Evolutionary conservation across 2,888 invertebrate species (phyloP).

Genomic region (Megaustenia siamemsis): DNA sequence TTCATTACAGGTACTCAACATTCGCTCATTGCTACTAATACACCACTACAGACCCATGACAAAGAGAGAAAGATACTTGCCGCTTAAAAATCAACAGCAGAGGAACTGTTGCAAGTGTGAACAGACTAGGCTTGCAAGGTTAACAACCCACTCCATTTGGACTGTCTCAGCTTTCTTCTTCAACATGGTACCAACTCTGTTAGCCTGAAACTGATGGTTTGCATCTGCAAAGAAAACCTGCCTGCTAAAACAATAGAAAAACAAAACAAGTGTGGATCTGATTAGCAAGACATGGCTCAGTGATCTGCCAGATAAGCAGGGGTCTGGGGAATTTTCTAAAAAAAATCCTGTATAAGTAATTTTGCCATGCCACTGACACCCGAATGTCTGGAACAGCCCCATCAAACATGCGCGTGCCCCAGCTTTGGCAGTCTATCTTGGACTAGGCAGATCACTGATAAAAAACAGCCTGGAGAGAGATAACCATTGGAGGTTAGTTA

Average conservation of each 20-base stretch:
- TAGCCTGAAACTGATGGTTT: constrained; percentile 52
- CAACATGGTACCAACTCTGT: constrained; percentile 26
- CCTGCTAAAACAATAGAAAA: constrained; percentile 63
- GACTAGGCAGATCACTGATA: constrained; percentile 52
- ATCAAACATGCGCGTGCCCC: constrained; percentile 58
- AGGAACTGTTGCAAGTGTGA: constrained; percentile 57
- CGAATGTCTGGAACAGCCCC: constrained; percentile 56
- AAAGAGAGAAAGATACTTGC: constrained; percentile 66
- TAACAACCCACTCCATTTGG: constrained; percentile 37
- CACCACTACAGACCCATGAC: constrained; percentile 56
- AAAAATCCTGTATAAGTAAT: background rate
- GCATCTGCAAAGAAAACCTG: constrained; percentile 58
- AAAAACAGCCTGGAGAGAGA: constrained; percentile 39
- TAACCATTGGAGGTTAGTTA: constrained; percentile 24
- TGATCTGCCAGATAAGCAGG: constrained; percentile 36
- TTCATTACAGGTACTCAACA: constrained; percentile 26
- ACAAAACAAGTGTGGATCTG: constrained; percentile 61
- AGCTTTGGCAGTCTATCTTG: constrained; percentile 50
- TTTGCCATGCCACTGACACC: constrained; percentile 53
- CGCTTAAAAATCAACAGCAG: constrained; percentile 61
- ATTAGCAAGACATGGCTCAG: constrained; percentile 55
- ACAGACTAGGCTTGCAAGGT: constrained; percentile 44
- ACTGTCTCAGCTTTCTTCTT: constrained; percentile 44
- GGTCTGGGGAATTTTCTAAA: background rate
- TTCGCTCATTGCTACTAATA: constrained; percentile 18